These are phyloP conservation scores for Magallana gigas DNA, from an alignment of 1,140 invertebrate species.

Conservation along the genomic window DNA sequence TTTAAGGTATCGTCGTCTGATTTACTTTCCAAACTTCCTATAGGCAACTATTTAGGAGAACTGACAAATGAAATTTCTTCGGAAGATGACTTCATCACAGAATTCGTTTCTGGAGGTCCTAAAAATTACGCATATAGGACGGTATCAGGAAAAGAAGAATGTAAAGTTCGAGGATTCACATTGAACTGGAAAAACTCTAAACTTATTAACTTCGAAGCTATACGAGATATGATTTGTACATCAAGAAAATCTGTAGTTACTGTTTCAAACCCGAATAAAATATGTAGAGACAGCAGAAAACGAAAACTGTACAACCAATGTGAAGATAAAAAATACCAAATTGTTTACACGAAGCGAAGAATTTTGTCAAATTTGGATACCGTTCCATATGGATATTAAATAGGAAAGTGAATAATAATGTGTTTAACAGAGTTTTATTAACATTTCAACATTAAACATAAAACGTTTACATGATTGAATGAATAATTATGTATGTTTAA, in stretches of 20 bases:
- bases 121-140: slow-evolving; percentile 53
- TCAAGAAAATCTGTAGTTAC: background rate
- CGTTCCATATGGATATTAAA: slow-evolving; percentile 49
- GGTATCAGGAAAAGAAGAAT: slow-evolving; percentile 42
- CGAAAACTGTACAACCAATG: slow-evolving; percentile 48
- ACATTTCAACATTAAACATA: background rate
- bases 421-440: too few species aligned
- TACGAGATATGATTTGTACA: slow-evolving; percentile 6
- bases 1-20: slow-evolving; percentile 37
- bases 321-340: slow-evolving; percentile 48
- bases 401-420: too few species aligned
- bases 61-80: slow-evolving; percentile 52
- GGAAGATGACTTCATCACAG: slow-evolving; percentile 46
- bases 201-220: slow-evolving; percentile 50
- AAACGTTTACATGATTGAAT: background rate
- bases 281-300: slow-evolving; percentile 29
- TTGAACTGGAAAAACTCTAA: slow-evolving; percentile 42
- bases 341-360: slow-evolving; percentile 49
- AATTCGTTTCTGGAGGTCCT: slow-evolving; percentile 52
- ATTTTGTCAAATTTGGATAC: slow-evolving; percentile 42
- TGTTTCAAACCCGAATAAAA: slow-evolving; percentile 25
- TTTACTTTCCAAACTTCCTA: slow-evolving; percentile 17
- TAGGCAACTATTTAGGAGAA: slow-evolving; percentile 59
- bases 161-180: slow-evolving; percentile 52
- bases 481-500: slow-evolving; percentile 15